Percentiles rank a stretch among this genome's conserved stretches.
Conservation (phyloP, 2,113 vertebrate species). For the Carassius gibelio region DNA sequence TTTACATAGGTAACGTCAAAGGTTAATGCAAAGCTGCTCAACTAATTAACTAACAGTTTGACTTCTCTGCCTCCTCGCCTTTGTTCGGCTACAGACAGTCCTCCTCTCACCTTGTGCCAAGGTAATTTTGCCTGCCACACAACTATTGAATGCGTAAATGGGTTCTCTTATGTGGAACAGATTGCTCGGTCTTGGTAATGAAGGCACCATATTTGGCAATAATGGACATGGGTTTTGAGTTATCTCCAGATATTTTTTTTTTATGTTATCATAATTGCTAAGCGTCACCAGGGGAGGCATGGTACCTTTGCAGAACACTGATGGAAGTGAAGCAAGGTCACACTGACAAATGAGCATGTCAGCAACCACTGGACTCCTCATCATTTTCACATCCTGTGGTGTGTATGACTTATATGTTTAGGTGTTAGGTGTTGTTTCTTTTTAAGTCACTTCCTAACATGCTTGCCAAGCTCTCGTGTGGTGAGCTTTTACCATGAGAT, state of each 20-base stretch:
- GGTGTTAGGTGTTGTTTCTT: not conserved
- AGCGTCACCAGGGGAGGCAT: slow-evolving; percentile 21
- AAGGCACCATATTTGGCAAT: slow-evolving; percentile 12
- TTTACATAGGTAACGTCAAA: slow-evolving; percentile 52
- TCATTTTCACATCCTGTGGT: slow-evolving; percentile 38
- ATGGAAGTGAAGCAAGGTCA: slow-evolving; percentile 49
- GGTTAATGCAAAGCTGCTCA: slow-evolving; percentile 53
- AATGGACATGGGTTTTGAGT: slow-evolving; percentile 39
- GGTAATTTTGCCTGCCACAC: slow-evolving; percentile 19
- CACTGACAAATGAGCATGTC: slow-evolving; percentile 42
- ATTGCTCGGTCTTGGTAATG: slow-evolving; percentile 38
- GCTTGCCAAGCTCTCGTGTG: not conserved
- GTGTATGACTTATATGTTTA: slow-evolving; percentile 31
- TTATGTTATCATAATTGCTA: slow-evolving; percentile 48
- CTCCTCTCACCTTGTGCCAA: slow-evolving; percentile 10
- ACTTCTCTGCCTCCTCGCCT: slow-evolving; percentile 37
- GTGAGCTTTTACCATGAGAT: not conserved
- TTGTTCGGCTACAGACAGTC: slow-evolving; percentile 17
- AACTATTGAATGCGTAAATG: slow-evolving; percentile 40
- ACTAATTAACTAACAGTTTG: slow-evolving; percentile 59
- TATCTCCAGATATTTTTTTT: slow-evolving; percentile 50
- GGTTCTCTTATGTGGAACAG: slow-evolving; percentile 51
- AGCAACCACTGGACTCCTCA: slow-evolving; percentile 31
- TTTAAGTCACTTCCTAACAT: not conserved
- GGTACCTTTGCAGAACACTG: slow-evolving; percentile 40